Conservation (phyloP, 2,797 vertebrate species). For the Chelmon rostratus region DNA sequence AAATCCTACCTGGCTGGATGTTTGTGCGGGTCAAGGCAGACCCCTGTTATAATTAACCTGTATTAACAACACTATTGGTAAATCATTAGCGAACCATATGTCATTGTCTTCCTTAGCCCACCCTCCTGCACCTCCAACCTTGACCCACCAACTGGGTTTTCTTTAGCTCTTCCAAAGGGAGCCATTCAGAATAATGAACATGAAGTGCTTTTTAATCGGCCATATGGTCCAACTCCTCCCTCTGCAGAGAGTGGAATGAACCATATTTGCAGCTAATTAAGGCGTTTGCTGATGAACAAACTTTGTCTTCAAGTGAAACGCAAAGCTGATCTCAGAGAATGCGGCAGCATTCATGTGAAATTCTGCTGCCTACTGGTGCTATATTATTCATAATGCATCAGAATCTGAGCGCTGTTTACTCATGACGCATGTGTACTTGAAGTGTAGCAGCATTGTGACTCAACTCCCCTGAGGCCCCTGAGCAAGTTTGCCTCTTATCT, state of each 20-base stretch:
- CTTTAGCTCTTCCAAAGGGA: slow-evolving; percentile 75
- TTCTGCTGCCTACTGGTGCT: slow-evolving; percentile 57
- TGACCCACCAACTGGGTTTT: slow-evolving; percentile 65
- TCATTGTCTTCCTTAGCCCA: slow-evolving; percentile 46
- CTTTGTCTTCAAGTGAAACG: slow-evolving; percentile 37
- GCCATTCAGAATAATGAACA: slow-evolving; percentile 76
- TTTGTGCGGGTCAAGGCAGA: slow-evolving; percentile 32
- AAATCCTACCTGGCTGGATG: slow-evolving; percentile 39
- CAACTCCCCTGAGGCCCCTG: slow-evolving; percentile 46
- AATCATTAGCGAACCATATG: slow-evolving; percentile 82
- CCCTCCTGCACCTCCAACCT: slow-evolving; percentile 54
- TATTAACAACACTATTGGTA: slow-evolving; percentile 56
- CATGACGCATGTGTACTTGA: slow-evolving; percentile 71
- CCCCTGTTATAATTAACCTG: slow-evolving; percentile 64
- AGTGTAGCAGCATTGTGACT: slow-evolving; percentile 68
- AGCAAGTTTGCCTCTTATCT: slow-evolving; percentile 60
- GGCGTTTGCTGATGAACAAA: slow-evolving; percentile 57
- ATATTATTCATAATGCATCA: slow-evolving; percentile 78
- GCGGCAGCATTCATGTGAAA: slow-evolving; percentile 25
- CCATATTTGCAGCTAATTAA: slow-evolving; percentile 72
- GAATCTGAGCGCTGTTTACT: slow-evolving; percentile 58
- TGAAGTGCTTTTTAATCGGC: slow-evolving; percentile 84
- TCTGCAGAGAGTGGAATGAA: slow-evolving; percentile 58
- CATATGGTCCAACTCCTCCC: slow-evolving; percentile 80
- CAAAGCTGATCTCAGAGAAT: slow-evolving; percentile 24